Percentiles rank a stretch among this genome's conserved stretches.
phyloP scores from a whole-genome alignment of 1,140 invertebrate genomes.

The Pogonomyrmex barbatus region DNA sequence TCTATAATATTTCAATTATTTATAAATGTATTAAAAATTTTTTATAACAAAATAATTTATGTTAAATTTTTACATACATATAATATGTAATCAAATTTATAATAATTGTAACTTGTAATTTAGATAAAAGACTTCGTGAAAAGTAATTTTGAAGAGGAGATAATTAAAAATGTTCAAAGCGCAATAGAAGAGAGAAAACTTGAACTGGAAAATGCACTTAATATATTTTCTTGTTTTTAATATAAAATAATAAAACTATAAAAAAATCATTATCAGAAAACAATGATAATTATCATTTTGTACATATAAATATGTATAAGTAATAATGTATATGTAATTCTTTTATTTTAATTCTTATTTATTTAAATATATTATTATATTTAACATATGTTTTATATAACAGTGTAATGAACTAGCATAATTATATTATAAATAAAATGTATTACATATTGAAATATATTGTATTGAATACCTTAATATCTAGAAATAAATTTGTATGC shows the following conservation, averaged over 20 bases:
- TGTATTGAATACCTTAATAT: background rate
- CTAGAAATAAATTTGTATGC: no score
- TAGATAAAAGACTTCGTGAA: slow-evolving; percentile 6
- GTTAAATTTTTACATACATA: background rate
- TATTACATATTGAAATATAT: background rate
- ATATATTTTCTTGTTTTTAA: background rate
- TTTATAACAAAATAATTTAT: background rate
- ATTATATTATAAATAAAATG: background rate
- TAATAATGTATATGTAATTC: no score
- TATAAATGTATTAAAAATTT: background rate
- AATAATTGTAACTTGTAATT: background rate
- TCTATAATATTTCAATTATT: no score
- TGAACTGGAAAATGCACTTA: background rate
- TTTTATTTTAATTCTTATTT: background rate
- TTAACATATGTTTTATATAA: background rate
- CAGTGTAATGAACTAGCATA: background rate
- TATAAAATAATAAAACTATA: background rate
- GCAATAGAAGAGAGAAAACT: background rate
- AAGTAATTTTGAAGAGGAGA: background rate
- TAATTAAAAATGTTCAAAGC: background rate
- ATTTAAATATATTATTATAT: background rate
- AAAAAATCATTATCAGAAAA: no score
- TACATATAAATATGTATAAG: no score
- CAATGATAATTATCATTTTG: no score
- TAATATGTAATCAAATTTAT: background rate